Conservation (phyloP, 2,113 vertebrate species). For the Clarias gariepinus region DNA sequence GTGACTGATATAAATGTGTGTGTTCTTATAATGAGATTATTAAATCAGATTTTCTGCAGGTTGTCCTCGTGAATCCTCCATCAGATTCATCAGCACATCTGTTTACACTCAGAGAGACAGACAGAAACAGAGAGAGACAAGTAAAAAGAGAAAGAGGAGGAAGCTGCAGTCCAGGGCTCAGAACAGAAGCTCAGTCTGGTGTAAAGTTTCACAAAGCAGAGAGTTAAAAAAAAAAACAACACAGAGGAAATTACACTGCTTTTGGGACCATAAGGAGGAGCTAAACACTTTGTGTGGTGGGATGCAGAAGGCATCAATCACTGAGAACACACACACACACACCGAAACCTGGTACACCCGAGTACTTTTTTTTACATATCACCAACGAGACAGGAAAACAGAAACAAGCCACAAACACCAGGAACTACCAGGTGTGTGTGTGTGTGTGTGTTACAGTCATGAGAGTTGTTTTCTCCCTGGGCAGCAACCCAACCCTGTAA, state of each 20-base stretch:
- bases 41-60: neutral
- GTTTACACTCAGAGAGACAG: neutral
- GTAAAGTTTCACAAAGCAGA: neutral
- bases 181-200: neutral
- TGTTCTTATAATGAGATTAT: neutral
- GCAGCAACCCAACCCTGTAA: neutral
- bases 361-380: neutral
- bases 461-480: conserved; percentile 38
- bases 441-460: conserved; percentile 13
- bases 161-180: neutral
- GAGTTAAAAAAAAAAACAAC: neutral
- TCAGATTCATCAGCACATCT: neutral
- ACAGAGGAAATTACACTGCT: neutral
- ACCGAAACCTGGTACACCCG: neutral
- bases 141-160: neutral
- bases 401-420: conserved; percentile 7
- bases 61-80: neutral
- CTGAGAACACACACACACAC: neutral
- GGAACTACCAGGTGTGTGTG: conserved; percentile 10
- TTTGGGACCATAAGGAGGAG: neutral
- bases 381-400: neutral
- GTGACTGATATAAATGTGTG: neutral
- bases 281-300: neutral
- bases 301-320: neutral
- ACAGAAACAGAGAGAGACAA: no score